Evolutionary conservation across 2,797 vertebrate species (phyloP).

Genomic region (Amblyopsis hoosieri): DNA sequence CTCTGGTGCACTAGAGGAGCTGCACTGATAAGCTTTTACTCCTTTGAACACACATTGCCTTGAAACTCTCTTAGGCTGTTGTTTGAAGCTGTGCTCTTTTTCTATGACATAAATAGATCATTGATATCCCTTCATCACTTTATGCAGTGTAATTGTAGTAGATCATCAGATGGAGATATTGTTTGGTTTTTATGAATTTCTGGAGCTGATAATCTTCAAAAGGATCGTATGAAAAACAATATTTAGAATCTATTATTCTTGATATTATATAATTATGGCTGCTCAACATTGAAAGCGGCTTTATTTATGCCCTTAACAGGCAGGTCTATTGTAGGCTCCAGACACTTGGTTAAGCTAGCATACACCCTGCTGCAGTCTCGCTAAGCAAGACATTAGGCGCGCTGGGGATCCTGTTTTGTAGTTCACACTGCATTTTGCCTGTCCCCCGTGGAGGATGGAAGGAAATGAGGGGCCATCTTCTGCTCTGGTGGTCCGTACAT

Average conservation of each 20-base stretch:
- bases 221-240: constrained; percentile 54
- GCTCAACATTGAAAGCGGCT: no score
- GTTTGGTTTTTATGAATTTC: constrained; percentile 66
- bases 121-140: constrained; percentile 72
- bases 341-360: neutral
- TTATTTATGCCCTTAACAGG: constrained; percentile 5
- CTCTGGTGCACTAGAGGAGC: constrained; percentile 59
- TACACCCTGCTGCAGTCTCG: neutral
- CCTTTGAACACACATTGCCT: constrained; percentile 68
- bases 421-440: constrained; percentile 33
- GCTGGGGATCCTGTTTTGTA: neutral
- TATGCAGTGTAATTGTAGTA: constrained; percentile 60
- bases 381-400: no score
- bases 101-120: constrained; percentile 75
- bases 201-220: constrained; percentile 53
- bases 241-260: constrained; percentile 48
- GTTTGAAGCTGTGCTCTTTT: constrained; percentile 69
- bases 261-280: no score
- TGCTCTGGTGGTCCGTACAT: no score
- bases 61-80: constrained; percentile 68
- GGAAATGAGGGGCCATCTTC: no score
- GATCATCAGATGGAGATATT: constrained; percentile 66
- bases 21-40: constrained; percentile 66
- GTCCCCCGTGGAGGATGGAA: no score
- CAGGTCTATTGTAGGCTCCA: neutral